phyloP scores from a whole-genome alignment of 2,113 vertebrate genomes.

The Actenoides hombroni region DNA sequence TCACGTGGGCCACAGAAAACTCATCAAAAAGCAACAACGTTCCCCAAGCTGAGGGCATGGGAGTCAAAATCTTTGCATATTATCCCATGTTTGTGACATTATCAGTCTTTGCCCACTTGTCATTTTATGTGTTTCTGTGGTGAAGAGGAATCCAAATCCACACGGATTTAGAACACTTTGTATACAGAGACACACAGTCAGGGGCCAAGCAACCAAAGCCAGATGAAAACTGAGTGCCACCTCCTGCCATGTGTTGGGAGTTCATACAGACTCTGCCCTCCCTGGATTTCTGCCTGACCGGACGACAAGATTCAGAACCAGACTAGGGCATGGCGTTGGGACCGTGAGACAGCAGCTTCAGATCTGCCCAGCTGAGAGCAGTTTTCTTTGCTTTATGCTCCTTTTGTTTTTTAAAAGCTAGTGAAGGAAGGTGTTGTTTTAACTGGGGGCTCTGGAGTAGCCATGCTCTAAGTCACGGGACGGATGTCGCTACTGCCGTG shows the following conservation, averaged over 20 bases:
- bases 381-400: not conserved
- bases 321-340: not conserved
- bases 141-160: not conserved
- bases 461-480: not conserved
- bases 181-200: not conserved
- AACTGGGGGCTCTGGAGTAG: not conserved
- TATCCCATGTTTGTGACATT: not conserved
- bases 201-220: not conserved
- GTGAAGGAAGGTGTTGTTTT: not conserved
- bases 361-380: not conserved
- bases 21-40: not conserved
- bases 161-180: not conserved
- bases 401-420: not conserved
- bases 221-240: not conserved
- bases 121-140: not conserved
- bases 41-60: fast-evolving
- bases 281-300: not conserved
- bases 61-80: not conserved
- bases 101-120: not conserved
- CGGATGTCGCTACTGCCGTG: fast-evolving
- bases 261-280: not conserved
- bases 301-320: not conserved
- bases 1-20: not conserved
- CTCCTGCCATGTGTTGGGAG: not conserved
- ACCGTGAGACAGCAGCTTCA: not conserved